Evolutionary conservation across 2,888 invertebrate genomes (phyloP).

Genomic region (Oithona nana): DNA sequence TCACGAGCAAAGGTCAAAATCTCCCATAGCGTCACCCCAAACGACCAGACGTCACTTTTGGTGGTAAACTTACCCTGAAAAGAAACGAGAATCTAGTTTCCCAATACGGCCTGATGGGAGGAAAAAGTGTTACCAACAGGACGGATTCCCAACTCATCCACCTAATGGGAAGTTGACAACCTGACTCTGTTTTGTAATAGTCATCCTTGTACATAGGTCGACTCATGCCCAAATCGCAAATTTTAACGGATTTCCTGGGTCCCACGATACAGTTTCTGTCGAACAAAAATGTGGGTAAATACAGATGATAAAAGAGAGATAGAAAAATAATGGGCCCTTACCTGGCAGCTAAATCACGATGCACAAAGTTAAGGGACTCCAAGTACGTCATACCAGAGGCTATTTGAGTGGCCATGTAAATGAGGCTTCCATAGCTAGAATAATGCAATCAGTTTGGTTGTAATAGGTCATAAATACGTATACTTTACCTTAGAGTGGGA

Average conservation of each 20-base stretch:
- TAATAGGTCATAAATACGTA: not conserved
- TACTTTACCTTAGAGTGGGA: slow-evolving; percentile 16
- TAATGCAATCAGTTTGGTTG: not conserved
- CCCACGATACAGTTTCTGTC: slow-evolving; percentile 64
- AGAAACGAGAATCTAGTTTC: slow-evolving; percentile 1
- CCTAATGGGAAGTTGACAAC: slow-evolving; percentile 50
- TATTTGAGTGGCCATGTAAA: slow-evolving; percentile 69
- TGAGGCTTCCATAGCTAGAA: slow-evolving; percentile 45
- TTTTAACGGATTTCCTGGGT: slow-evolving; percentile 46
- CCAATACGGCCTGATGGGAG: not conserved
- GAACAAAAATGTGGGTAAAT: no score
- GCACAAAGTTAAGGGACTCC: slow-evolving; percentile 62
- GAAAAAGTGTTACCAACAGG: slow-evolving; percentile 38
- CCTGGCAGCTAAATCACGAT: slow-evolving; percentile 57
- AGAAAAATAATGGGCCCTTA: no score
- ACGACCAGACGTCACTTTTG: slow-evolving; percentile 73
- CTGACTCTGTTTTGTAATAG: slow-evolving; percentile 52
- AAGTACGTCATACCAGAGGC: slow-evolving; percentile 78
- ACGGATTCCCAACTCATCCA: slow-evolving; percentile 82
- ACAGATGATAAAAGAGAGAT: no score
- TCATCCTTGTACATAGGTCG: slow-evolving; percentile 49
- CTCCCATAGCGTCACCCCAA: slow-evolving; percentile 71
- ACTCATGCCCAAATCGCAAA: slow-evolving; percentile 53
- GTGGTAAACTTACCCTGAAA: slow-evolving; percentile 62
- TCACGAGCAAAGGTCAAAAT: slow-evolving; percentile 60